Percentiles rank a stretch among this genome's conserved stretches.
phyloP scores from a whole-genome alignment of 2,888 invertebrate species.

The Sisyra nigra region DNA sequence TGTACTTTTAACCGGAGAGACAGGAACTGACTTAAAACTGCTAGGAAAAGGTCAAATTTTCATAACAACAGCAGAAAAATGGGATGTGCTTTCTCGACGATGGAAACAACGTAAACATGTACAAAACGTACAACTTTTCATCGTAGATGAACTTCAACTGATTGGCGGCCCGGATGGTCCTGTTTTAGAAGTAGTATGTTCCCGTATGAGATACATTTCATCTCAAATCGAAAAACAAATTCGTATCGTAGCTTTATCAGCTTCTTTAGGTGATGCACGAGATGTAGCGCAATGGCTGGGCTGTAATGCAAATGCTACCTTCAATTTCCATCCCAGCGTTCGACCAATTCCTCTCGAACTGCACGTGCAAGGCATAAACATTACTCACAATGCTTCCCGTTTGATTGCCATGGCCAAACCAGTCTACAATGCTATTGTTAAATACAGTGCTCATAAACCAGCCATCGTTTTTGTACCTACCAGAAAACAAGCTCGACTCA shows the following conservation, averaged over 20 bases:
- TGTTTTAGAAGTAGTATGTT: conserved; percentile 85
- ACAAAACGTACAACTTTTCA: conserved; percentile 89
- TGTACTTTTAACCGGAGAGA: conserved; percentile 90
- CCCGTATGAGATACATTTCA: conserved; percentile 86
- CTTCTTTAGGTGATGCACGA: conserved; percentile 86
- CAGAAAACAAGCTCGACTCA: conserved; percentile 77
- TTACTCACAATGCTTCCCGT: conserved; percentile 92
- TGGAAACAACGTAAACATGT: conserved; percentile 99
- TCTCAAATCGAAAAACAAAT: conserved; percentile 84
- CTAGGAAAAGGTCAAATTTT: conserved; percentile 91
- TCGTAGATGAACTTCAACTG: conserved; percentile 90
- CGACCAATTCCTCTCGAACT: conserved; percentile 88
- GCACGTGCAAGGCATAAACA: conserved; percentile 94
- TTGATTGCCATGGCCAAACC: conserved; percentile 97
- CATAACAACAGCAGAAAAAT: conserved; percentile 92
- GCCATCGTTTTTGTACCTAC: conserved; percentile 85
- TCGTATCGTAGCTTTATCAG: conserved; percentile 83
- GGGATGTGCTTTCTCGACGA: conserved; percentile 94
- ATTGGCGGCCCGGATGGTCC: conserved; percentile 85
- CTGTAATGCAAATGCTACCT: conserved; percentile 81
- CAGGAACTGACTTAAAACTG: conserved; percentile 88
- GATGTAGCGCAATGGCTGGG: conserved; percentile 96
- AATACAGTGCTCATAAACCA: conserved; percentile 70
- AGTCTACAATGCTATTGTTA: conserved; percentile 80
- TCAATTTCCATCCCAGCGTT: conserved; percentile 98